Base-by-base conservation (phyloP, 1,140 invertebrate species). In the Papilio polytes region DNA sequence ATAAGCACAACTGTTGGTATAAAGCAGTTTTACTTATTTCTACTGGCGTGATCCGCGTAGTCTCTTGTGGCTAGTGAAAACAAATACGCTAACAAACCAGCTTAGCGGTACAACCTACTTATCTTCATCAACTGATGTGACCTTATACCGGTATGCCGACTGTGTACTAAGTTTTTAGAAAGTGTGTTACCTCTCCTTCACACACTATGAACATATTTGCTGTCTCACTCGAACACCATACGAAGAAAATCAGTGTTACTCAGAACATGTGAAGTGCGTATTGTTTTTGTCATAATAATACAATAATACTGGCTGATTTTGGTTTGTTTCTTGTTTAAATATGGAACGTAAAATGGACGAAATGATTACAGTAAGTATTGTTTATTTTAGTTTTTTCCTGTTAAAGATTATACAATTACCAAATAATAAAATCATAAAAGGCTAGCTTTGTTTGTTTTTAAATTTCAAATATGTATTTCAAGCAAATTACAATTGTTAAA, bases 91-190 rank as follows among this genome's bases (percentile, higher is more conserved):
- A 56, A 41, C 15, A 72, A 15, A 41, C n/a, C 36, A 44, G 36
- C 36, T 22, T 46, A 74, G 20, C 73, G 20, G 41, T 48, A 74
- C n/a, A 22, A 20, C 66, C 18, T 73, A 77, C 44, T 72, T 51
- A 26, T 48, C 6, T 2, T 36, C 73, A 51, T 44, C 12, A 12
- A 82, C 78, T 84, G 88, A 92, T 92, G 87, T 93, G 92, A 94
- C 92, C 92, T 92, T 92, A 92, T 92, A 82, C 83, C 74, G 80
- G 83, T 81, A 85, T 83, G 81, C 81, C 81, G 84, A 83, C 76
- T 81, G 82, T 82, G 51, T 80, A 82, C 78, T 80, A 78, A 59
- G 83, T 88, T 91, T 51, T 94, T 93, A 94, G 92, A 94, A 94
- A 94, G 92, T 92, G 51, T 80, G 59, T 20, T 41, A 78, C 66